Percentiles rank a stretch among this genome's conserved stretches.
phyloP scores from a whole-genome alignment of 2,888 invertebrate species.

The Orthosia gracilis region DNA sequence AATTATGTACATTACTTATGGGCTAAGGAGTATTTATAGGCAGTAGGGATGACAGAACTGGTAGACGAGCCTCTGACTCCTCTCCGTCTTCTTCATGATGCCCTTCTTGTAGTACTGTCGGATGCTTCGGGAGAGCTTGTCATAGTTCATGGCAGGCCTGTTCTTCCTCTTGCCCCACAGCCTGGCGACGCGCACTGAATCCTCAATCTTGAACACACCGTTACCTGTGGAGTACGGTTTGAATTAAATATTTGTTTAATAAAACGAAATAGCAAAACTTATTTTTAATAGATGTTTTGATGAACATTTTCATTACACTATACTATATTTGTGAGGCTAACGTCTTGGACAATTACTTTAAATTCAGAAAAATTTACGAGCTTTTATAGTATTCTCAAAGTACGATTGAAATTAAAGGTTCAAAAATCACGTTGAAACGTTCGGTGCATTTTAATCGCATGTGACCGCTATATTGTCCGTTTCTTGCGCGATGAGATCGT shows the following conservation, averaged over 20 bases:
- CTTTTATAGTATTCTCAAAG: constrained; percentile 6
- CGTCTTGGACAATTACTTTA: background rate
- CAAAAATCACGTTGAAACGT: constrained; percentile 32
- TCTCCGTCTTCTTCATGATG: constrained; percentile 99
- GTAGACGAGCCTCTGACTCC: constrained; percentile 99
- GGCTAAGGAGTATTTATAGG: constrained; percentile 91
- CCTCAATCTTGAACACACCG: constrained; percentile 99
- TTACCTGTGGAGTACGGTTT: constrained; percentile 89
- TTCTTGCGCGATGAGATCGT: constrained; percentile 48
- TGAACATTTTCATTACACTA: constrained; percentile 48
- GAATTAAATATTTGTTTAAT: constrained; percentile 80
- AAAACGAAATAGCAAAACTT: constrained; percentile 62
- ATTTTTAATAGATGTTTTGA: constrained; percentile 67
- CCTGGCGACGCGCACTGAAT: constrained; percentile 98
- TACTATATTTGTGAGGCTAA: background rate
- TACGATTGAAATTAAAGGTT: constrained; percentile 1
- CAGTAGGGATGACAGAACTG: constrained; percentile 99
- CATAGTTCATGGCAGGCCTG: constrained; percentile 99
- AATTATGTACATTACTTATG: constrained; percentile 78
- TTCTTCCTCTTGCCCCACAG: constrained; percentile 99
- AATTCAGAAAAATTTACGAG: background rate
- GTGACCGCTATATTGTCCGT: constrained; percentile 42
- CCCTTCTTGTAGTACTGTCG: constrained; percentile 99
- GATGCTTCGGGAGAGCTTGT: constrained; percentile 99
- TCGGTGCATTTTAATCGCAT: constrained; percentile 42